Evolutionary conservation across 2,113 vertebrate genomes (phyloP), one percentile per base, ranked within the genome.

Genomic region (Spea bombifrons): DNA sequence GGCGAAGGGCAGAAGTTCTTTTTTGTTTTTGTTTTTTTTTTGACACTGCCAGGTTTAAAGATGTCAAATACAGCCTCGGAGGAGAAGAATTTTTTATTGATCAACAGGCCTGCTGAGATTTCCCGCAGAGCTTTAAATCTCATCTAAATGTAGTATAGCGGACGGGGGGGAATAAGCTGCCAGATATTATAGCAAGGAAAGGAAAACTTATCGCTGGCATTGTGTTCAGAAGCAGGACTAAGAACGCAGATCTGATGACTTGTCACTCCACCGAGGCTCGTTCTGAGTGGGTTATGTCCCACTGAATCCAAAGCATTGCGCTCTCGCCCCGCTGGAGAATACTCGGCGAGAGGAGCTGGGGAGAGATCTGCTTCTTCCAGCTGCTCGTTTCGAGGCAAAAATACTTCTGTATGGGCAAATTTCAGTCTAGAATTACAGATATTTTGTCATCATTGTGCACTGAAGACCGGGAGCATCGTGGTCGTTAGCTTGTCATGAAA

Each of bases 31-130:
- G 30, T 30, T 30, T 1, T 30, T 30, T 85, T 84, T 83, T 74
- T 86, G 89, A 87, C 87, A 84, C 83, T 75, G 75, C 2, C 49
- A 10, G 86, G 85, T 85, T 89, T 88, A 87, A 87, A 17, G 88
- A 89, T 89, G 88, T 89, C 87, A 49, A 79, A n/a, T 3, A 68
- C 61, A 5, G 59, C 80, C 90, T 89, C 88, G 0, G 44, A 85
- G 82, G 89, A 84, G 83, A 48, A 48, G 0, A 30, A 5, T 68
- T 84, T 73, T 86, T 86, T 87, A 87, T 86, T 86, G 89, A 89
- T 87, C 85, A 76, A 83, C 84, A 67, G 86, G 84, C 83, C 88
- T 83, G 85, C 84, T 30, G 87, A 86, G 88, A 67, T 83, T 72
- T 44, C 5, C 63, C 75, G 68, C 65, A 82, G 81, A 81, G 81